Base-by-base conservation (phyloP, 2,888 invertebrate species). In the Cactoblastis cactorum region DNA sequence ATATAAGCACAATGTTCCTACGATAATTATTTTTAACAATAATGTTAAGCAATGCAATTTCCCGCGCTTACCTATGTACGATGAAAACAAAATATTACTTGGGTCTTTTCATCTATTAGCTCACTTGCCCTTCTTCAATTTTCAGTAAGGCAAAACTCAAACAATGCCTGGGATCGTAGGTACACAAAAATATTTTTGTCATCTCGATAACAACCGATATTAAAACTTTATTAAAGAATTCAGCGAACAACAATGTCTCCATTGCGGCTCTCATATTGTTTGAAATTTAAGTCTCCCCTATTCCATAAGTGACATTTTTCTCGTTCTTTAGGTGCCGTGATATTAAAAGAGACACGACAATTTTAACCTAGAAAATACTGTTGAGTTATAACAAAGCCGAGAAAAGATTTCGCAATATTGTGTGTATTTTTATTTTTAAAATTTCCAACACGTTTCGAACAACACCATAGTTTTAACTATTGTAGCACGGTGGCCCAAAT, bases 161-260 rank as follows among this genome's bases (percentile, higher is more conserved):
- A 35, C 11, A 46, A 22, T 46, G 12, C 33, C 19, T 12, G 18
- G 19, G 12, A 34, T 9, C 18, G 8, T 28, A 48, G 15, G 15
- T 24, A 14, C 6, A 37, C 22, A 8, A 6, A 48, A 22, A 38
- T 48, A 38, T 48, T 45, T 37, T 38, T 38, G 37, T 48, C 47
- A 22, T 37, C 12, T 19, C 22, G 37, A 48, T 37, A 38, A 48
- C 24, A 14, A 14, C 35, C 47, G 24, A 24, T 48, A 48, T 48
- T 48, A 48, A 48, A 47, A 28, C 47, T 37, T 37, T 48, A 48
- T 46, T 35, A 46, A 35, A 46, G 22, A 35, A 19, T 46, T 46
- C 22, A 14, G 14, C 19, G 35, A 19, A 19, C 35, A 22, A 46
- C 22, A 35, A 22, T 34, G 19, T 22, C 12, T 15, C 11, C 22